A percentile compares a stretch with the other conserved stretches of the same genome.
Evolutionary conservation across 92 coral and sea anemone species (phyloP).

Genomic region (Porites evermanni): DNA sequence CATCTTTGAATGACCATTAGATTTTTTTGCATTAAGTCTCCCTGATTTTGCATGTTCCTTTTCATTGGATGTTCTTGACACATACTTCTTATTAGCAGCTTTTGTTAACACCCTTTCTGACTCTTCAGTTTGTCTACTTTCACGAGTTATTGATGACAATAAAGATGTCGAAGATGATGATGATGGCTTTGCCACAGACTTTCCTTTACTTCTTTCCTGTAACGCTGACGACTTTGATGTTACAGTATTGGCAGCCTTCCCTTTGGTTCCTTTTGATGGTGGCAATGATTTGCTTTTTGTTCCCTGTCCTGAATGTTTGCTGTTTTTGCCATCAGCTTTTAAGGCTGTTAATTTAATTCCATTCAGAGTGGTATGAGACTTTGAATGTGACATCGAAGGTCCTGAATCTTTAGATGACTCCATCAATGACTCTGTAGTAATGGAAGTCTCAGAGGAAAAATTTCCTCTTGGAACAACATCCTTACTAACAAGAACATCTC

Average conservation of each 20-base stretch:
- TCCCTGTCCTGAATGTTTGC: background rate
- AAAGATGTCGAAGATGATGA: background rate
- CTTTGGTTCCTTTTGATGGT: background rate
- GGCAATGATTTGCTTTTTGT: background rate
- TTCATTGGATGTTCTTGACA: constrained; percentile 9
- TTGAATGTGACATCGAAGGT: background rate
- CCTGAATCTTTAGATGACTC: constrained; percentile 2
- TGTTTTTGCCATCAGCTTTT: background rate
- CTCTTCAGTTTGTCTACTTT: background rate
- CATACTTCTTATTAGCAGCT: background rate
- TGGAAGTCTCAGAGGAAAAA: constrained; percentile 20
- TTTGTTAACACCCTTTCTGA: background rate
- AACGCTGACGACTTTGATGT: background rate
- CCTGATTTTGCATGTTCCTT: constrained; percentile 1
- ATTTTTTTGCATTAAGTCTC: background rate
- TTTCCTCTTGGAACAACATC: background rate
- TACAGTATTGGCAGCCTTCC: background rate
- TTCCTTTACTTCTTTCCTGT: too few relatives aligned
- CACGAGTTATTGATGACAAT: constrained; percentile 5
- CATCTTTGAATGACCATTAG: background rate
- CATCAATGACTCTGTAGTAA: background rate
- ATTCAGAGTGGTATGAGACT: background rate
- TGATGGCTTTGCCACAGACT: background rate
- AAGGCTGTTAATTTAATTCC: background rate
- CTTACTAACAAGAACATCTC: background rate